Conservation (phyloP, 2,888 invertebrate species). For the Agonopterix arenella region DNA sequence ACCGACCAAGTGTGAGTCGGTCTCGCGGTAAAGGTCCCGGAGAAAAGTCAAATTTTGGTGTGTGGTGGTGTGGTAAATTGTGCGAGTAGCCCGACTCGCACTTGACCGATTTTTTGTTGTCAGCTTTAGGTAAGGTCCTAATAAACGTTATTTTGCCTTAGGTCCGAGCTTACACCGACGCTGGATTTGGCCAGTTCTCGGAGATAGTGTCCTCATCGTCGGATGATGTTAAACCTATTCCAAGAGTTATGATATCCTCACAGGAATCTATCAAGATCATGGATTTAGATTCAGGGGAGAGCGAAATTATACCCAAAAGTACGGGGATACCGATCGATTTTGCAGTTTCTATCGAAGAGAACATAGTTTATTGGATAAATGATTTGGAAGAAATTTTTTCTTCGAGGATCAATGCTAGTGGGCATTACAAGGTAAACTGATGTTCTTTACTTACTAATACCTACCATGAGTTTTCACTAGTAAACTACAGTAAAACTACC, state of each 20-base stretch:
- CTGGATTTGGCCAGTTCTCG: slow-evolving; percentile 85
- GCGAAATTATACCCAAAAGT: slow-evolving; percentile 77
- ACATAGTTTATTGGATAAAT: slow-evolving; percentile 89
- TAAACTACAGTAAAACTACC: too few relatives aligned
- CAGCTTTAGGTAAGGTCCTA: background rate
- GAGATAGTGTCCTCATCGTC: slow-evolving; percentile 78
- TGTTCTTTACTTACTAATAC: too few relatives aligned
- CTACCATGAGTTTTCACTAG: too few relatives aligned
- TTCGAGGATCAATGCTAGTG: slow-evolving; percentile 74
- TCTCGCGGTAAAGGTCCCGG: too few relatives aligned
- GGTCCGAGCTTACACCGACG: slow-evolving; percentile 88
- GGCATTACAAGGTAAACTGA: slow-evolving; percentile 56
- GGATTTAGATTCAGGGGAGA: slow-evolving; percentile 84
- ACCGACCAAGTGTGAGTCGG: too few relatives aligned
- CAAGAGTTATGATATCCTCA: slow-evolving; percentile 85
- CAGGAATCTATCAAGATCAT: slow-evolving; percentile 83
- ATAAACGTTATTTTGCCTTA: slow-evolving; percentile 30
- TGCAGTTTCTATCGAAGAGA: slow-evolving; percentile 81
- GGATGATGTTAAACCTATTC: slow-evolving; percentile 85
- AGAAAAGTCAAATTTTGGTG: too few relatives aligned
- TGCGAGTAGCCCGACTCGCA: too few relatives aligned
- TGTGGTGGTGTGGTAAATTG: too few relatives aligned
- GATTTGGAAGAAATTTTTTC: slow-evolving; percentile 83
- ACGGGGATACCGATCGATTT: slow-evolving; percentile 84
- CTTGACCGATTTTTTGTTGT: too few relatives aligned